phyloP scores from a whole-genome alignment of 2,888 invertebrate species.

The Hyles lineata region DNA sequence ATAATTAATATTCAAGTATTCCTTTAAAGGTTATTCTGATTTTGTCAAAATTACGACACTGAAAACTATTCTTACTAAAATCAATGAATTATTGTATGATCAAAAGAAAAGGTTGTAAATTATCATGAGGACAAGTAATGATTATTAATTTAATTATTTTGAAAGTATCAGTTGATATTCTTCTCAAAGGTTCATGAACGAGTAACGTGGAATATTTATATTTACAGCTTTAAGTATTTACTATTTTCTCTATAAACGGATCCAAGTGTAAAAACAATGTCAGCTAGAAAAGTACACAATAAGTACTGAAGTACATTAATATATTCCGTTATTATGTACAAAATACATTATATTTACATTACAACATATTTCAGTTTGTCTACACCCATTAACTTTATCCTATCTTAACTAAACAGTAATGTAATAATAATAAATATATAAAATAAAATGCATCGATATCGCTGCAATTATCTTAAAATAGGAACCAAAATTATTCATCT shows the following conservation, averaged over 20 bases:
- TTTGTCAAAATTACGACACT: background rate
- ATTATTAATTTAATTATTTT: background rate
- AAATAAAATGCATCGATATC: conserved; percentile 64
- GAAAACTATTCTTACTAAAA: too few relatives aligned
- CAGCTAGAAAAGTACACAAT: conserved; percentile 35
- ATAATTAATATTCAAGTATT: background rate
- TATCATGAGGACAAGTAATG: background rate
- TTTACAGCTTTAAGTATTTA: background rate
- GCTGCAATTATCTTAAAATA: conserved; percentile 77
- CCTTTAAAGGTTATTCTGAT: background rate
- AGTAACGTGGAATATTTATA: background rate
- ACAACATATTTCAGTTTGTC: conserved; percentile 14
- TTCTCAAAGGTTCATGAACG: background rate
- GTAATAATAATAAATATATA: conserved; percentile 69
- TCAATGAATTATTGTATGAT: background rate
- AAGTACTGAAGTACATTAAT: conserved; percentile 23
- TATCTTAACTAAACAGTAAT: conserved; percentile 30
- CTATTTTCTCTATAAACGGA: background rate
- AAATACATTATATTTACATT: conserved; percentile 19
- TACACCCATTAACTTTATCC: conserved; percentile 22
- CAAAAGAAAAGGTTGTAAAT: background rate
- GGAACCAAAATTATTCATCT: conserved; percentile 78
- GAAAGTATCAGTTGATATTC: background rate
- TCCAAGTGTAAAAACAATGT: background rate
- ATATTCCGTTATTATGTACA: conserved; percentile 24